A percentile compares a stretch with the other conserved stretches of the same genome.
These are phyloP conservation scores for Hirtodrosophila histrioides DNA, from an alignment of 2,888 invertebrate species.

Conservation along the genomic window DNA sequence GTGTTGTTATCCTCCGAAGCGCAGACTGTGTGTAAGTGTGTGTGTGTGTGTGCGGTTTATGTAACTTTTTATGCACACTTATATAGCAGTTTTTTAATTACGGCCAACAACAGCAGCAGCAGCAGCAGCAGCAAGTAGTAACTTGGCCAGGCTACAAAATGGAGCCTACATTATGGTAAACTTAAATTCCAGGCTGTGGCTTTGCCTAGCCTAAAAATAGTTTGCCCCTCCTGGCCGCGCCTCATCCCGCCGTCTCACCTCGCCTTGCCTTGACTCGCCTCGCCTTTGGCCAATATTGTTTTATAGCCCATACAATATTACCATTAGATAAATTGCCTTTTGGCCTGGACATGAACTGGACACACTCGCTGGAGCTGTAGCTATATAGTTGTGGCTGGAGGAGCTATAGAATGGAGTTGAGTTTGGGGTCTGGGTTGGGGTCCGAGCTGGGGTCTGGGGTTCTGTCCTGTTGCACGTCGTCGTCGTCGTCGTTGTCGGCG, in stretches of 20 bases:
- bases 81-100: conserved; percentile 48
- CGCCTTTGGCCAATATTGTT: conserved; percentile 77
- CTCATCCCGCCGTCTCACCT: background rate
- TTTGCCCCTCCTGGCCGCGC: conserved; percentile 8
- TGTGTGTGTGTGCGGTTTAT: conserved; percentile 7
- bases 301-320: conserved; percentile 79
- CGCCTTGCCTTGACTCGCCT: conserved; percentile 35
- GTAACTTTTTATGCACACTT: conserved; percentile 41
- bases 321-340: conserved; percentile 78
- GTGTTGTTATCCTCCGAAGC: too few relatives aligned
- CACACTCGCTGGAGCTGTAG: conserved; percentile 20
- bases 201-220: conserved; percentile 62
- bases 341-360: conserved; percentile 56
- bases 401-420: too few relatives aligned
- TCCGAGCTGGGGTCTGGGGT: background rate
- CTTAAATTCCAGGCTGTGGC: conserved; percentile 15
- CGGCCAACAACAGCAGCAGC: conserved; percentile 27
- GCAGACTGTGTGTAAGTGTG: background rate
- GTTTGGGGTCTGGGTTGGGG: background rate
- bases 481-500: conserved; percentile 1
- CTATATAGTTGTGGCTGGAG: too few relatives aligned
- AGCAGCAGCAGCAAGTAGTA: background rate
- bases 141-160: conserved; percentile 10
- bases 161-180: conserved; percentile 27
- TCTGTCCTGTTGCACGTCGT: conserved; percentile 8